Percentiles rank a stretch among this genome's conserved stretches.
phyloP scores from a whole-genome alignment of 35 echinoderm and acorn worm species.

The Ophiothrix spiculata region DNA sequence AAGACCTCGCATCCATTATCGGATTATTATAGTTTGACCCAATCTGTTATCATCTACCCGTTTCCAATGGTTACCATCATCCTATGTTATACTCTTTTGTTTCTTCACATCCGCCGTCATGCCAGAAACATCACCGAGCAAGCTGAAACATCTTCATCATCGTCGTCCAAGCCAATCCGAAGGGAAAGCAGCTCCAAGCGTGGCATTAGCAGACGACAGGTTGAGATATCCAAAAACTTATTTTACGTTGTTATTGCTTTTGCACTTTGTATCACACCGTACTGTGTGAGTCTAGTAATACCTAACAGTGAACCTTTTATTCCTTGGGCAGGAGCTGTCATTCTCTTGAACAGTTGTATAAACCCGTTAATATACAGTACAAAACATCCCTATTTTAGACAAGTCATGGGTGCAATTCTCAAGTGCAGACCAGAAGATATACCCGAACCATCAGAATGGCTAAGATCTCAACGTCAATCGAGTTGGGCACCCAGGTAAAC shows the following conservation, averaged over 20 bases:
- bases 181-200: constrained; percentile 58
- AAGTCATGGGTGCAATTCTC: constrained; percentile 72
- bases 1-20: constrained; percentile 81
- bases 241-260: constrained; percentile 82
- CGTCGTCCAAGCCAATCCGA: constrained; percentile 36
- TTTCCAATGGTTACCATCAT: constrained; percentile 62
- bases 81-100: constrained; percentile 58
- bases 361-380: constrained; percentile 88
- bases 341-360: constrained; percentile 75
- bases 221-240: constrained; percentile 87
- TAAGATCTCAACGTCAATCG: constrained; percentile 34
- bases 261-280: constrained; percentile 80
- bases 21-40: constrained; percentile 75
- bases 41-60: constrained; percentile 73
- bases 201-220: constrained; percentile 59
- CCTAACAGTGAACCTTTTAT: constrained; percentile 74
- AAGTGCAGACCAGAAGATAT: constrained; percentile 52
- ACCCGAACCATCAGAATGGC: constrained; percentile 75
- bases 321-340: constrained; percentile 74
- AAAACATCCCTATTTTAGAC: constrained; percentile 88
- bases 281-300: constrained; percentile 74
- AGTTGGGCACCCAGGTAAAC: background rate
- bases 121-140: constrained; percentile 73
- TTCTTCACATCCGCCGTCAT: constrained; percentile 61
- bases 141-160: constrained; percentile 68